phyloP scores from a whole-genome alignment of 2,797 vertebrate genomes.

The Geotrypetes seraphini region DNA sequence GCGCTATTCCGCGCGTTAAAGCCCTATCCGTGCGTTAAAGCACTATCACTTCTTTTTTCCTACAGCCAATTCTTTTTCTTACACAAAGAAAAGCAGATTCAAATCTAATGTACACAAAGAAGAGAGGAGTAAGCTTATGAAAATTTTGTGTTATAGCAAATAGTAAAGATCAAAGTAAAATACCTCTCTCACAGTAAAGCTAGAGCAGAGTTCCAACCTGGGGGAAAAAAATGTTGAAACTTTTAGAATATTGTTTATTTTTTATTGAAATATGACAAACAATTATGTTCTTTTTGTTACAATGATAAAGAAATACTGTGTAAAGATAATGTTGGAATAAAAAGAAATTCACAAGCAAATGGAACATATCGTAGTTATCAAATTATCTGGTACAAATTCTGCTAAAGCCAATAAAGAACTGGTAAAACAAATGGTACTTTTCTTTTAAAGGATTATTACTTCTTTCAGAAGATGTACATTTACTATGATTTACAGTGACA shows the following conservation, averaged over 20 bases:
- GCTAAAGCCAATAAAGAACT: background rate
- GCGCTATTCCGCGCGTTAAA: too few species aligned
- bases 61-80: too few species aligned
- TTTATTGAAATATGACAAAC: too few species aligned
- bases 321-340: too few species aligned
- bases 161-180: slow-evolving; percentile 20
- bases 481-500: background rate
- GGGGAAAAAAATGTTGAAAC: too few species aligned
- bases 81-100: too few species aligned
- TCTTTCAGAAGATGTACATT: background rate
- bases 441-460: background rate
- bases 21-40: too few species aligned
- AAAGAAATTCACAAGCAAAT: background rate
- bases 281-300: too few species aligned
- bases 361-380: background rate
- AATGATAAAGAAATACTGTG: background rate
- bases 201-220: background rate
- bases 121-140: slow-evolving; percentile 6
- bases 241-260: too few species aligned
- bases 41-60: too few species aligned
- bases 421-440: background rate
- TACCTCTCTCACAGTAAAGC: background rate
- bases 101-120: too few species aligned
- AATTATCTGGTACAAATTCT: background rate
- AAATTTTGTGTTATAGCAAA: slow-evolving; percentile 15